Percentiles rank a stretch among this genome's conserved stretches.
phyloP scores from a whole-genome alignment of 92 coral and sea anemone species.

The Parazoanthus swiftii region DNA sequence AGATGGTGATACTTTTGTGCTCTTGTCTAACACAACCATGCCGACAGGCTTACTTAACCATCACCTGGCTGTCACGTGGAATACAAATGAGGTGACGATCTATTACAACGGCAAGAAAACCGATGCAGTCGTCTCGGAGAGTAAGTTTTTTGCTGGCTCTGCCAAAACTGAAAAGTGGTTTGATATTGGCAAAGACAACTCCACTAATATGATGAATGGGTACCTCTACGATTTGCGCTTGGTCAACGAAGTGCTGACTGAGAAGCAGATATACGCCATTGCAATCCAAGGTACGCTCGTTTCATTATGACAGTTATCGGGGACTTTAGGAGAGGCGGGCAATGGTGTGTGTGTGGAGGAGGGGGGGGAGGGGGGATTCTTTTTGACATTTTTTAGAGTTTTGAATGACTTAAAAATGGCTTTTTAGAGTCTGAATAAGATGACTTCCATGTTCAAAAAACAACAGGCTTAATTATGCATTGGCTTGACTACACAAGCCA shows the following conservation, averaged over 20 bases:
- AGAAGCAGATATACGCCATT: background rate
- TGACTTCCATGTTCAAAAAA: too few relatives aligned
- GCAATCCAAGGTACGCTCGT: constrained; percentile 13
- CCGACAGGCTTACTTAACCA: too few relatives aligned
- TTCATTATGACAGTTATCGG: background rate
- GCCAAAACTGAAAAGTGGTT: background rate
- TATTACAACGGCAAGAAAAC: constrained; percentile 1
- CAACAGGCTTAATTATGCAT: too few relatives aligned
- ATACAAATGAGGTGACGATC: background rate
- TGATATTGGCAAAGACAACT: background rate
- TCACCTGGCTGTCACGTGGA: constrained; percentile 17
- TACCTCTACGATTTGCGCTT: constrained; percentile 4
- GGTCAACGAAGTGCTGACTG: background rate
- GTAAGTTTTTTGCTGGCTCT: background rate
- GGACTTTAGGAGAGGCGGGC: too few relatives aligned
- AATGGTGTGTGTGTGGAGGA: too few relatives aligned
- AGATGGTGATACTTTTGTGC: background rate
- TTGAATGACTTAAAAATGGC: too few relatives aligned
- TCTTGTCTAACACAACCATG: background rate
- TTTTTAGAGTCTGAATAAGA: too few relatives aligned
- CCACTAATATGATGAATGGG: background rate
- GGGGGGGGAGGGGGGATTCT: too few relatives aligned
- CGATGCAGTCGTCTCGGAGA: background rate
- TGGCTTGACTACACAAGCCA: too few relatives aligned
- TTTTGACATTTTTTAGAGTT: too few relatives aligned